phyloP scores from a whole-genome alignment of 2,888 invertebrate genomes.

The Lepidocyrtoides sp. region DNA sequence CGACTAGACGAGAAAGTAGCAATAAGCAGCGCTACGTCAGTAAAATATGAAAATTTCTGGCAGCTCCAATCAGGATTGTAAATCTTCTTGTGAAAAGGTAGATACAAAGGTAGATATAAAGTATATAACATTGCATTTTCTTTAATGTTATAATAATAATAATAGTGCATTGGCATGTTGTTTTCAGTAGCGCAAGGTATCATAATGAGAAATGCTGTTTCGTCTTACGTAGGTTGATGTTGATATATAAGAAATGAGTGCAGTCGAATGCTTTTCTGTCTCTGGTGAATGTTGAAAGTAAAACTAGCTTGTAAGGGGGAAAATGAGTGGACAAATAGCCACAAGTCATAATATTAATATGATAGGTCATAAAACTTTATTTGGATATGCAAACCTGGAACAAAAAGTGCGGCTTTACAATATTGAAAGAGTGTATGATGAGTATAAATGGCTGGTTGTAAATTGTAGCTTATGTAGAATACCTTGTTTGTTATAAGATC shows the following conservation, averaged over 20 bases:
- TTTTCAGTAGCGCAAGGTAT: too few species aligned
- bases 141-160: background rate
- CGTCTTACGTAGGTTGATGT: background rate
- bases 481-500: too few species aligned
- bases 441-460: too few species aligned
- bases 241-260: background rate
- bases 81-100: slow-evolving; percentile 68
- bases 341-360: slow-evolving; percentile 44
- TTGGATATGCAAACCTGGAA: background rate
- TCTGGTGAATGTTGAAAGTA: too few species aligned
- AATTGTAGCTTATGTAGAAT: too few species aligned
- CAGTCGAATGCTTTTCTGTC: background rate
- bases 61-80: slow-evolving; percentile 67
- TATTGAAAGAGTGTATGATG: too few species aligned
- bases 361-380: slow-evolving; percentile 58
- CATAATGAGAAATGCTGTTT: too few species aligned
- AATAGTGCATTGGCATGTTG: too few species aligned
- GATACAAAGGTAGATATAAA: slow-evolving; percentile 53
- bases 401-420: too few species aligned
- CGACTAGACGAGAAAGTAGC: slow-evolving; percentile 15
- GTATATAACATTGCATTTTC: background rate
- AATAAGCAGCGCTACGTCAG: background rate
- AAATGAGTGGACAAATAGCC: slow-evolving; percentile 58
- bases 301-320: too few species aligned
- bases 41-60: slow-evolving; percentile 66